phyloP scores from a whole-genome alignment of 2,888 invertebrate species.

The Artemia sinica region DNA sequence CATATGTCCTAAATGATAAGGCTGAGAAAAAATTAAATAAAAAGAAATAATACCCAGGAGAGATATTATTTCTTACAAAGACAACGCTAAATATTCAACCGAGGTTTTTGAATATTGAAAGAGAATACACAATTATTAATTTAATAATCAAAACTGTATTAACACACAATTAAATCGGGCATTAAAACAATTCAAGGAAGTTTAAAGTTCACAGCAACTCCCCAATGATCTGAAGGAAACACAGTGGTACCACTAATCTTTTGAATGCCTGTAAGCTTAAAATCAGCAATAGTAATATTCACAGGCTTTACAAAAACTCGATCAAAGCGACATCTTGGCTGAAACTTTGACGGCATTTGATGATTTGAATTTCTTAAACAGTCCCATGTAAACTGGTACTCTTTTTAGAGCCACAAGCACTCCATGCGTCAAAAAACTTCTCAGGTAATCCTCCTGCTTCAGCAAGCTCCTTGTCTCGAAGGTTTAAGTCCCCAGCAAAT shows the following conservation, averaged over 20 bases:
- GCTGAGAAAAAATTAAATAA: too few relatives aligned
- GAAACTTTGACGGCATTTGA: slow-evolving; percentile 30
- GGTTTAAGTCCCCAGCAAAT: slow-evolving; percentile 43
- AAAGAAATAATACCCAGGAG: too few relatives aligned
- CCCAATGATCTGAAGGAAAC: slow-evolving; percentile 43
- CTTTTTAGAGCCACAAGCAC: slow-evolving; percentile 36
- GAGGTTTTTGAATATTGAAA: too few relatives aligned
- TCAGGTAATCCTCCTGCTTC: slow-evolving; percentile 32
- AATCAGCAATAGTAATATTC: slow-evolving; percentile 32
- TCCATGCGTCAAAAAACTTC: slow-evolving; percentile 38
- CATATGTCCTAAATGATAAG: too few relatives aligned
- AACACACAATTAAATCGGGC: not conserved
- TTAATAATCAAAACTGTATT: too few relatives aligned
- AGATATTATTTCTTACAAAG: too few relatives aligned
- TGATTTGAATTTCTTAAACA: slow-evolving; percentile 39
- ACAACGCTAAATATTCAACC: too few relatives aligned
- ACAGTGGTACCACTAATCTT: slow-evolving; percentile 34
- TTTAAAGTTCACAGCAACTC: slow-evolving; percentile 31
- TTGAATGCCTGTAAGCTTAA: slow-evolving; percentile 38
- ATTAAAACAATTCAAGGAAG: not conserved
- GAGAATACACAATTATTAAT: too few relatives aligned
- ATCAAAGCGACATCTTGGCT: slow-evolving; percentile 38
- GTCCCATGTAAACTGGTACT: slow-evolving; percentile 42
- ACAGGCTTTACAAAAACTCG: slow-evolving; percentile 35
- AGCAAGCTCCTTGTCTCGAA: slow-evolving; percentile 39